These are phyloP conservation scores for Triops cancriformis DNA, from an alignment of 1,140 invertebrate species.

Conservation along the genomic window DNA sequence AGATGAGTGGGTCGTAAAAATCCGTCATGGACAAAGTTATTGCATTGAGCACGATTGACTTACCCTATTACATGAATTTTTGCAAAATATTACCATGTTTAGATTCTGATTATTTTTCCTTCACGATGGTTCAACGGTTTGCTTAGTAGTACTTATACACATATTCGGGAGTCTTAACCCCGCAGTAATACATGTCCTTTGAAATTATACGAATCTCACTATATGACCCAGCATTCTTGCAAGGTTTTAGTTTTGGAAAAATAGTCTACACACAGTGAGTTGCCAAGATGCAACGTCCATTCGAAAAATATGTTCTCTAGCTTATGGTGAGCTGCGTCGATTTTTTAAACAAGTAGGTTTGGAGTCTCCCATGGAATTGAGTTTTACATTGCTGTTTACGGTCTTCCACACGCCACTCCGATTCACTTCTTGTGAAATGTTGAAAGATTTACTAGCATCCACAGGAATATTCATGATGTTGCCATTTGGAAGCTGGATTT, in stretches of 20 bases:
- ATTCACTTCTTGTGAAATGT: constrained; percentile 88
- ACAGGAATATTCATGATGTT: constrained; percentile 71
- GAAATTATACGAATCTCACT: no score
- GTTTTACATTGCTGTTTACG: constrained; percentile 57
- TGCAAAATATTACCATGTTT: no score
- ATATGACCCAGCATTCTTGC: no score
- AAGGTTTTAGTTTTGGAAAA: no score
- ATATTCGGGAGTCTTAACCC: no score
- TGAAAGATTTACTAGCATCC: constrained; percentile 47
- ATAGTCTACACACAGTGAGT: no score
- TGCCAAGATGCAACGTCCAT: not conserved
- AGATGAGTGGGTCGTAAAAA: not conserved
- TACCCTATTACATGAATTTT: not conserved
- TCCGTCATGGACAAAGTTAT: not conserved
- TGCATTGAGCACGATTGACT: not conserved
- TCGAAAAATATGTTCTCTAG: not conserved
- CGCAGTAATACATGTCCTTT: no score
- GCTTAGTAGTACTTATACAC: no score
- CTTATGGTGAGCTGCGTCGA: constrained; percentile 19
- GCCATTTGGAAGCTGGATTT: constrained; percentile 80
- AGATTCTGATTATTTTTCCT: no score
- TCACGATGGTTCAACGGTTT: no score
- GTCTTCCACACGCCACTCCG: constrained; percentile 91
- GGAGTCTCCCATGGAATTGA: constrained; percentile 7
- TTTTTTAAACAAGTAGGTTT: constrained; percentile 23